phyloP scores from a whole-genome alignment of 2,797 vertebrate species.

The Acanthopagrus latus region DNA sequence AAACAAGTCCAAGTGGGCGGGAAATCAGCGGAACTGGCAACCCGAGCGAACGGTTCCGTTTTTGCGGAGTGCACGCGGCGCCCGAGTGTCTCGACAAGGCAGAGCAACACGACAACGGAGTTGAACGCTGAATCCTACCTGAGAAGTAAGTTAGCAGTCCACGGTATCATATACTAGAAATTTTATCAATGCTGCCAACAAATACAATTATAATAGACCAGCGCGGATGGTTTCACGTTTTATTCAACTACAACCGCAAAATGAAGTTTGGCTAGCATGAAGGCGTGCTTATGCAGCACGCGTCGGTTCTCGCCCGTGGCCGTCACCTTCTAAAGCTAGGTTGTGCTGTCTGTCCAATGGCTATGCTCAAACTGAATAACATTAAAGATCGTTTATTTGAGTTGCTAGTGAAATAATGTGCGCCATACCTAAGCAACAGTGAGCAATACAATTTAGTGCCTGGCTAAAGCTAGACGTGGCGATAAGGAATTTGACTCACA shows the following conservation, averaged over 20 bases:
- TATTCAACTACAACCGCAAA: too few relatives aligned
- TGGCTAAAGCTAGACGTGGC: not conserved
- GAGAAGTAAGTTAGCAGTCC: not conserved
- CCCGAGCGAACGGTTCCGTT: not conserved
- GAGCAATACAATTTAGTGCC: not conserved
- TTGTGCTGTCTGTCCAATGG: not conserved
- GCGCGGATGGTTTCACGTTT: not conserved
- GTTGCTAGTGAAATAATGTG: not conserved
- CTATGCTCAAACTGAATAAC: too few relatives aligned
- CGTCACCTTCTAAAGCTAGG: not conserved
- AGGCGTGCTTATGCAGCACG: too few relatives aligned
- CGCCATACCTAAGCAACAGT: accelerated
- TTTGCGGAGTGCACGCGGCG: not conserved
- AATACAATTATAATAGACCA: too few relatives aligned
- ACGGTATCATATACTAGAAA: not conserved
- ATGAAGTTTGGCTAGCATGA: not conserved
- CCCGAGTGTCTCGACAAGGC: not conserved
- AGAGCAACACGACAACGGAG: accelerated
- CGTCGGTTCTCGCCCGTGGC: not conserved
- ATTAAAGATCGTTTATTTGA: not conserved
- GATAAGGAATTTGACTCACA: too few relatives aligned
- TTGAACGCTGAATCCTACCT: accelerated
- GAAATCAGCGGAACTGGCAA: slow-evolving; percentile 55
- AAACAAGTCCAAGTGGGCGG: not conserved
- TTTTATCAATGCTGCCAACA: accelerated